Evolutionary conservation across 1,140 invertebrate species (phyloP), one percentile per base, ranked within the genome.

Genomic region (Apis dorsata): DNA sequence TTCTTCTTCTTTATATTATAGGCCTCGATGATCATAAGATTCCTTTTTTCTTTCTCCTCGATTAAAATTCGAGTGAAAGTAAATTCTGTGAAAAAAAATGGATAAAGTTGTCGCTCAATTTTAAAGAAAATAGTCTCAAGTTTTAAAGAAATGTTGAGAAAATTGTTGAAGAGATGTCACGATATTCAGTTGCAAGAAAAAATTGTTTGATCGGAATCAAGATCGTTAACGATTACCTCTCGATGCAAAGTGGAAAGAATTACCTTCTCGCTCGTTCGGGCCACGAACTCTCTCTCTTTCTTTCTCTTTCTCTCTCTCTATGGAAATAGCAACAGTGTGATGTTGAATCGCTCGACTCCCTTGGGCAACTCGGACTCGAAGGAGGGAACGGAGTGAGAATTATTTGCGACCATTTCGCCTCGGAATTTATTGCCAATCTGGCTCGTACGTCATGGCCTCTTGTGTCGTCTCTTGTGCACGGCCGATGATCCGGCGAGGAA

Each of bases 381-480:
- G 28, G 0, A 24, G 24, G 55, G 28, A 44, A 60, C 17, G 51
- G 21, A 72, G 79, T 55, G 53, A 55, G 79, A 76, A 85, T 82
- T 81, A 81, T 76, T 81, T 72, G 72, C 55, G 83, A 80, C 68
- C 57, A 57, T 84, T 80, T 24, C 24, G 34, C 44, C 51, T 13
- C 34, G 60, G 53, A 85, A 85, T 82, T 85, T 85, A 77, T 85
- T 65, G 72, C 68, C 34, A 49, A 68, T 49, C n/a, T 51, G 34
- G n/a, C 59, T 82, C 79, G 73, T 81, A 81, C 60, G 68, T 71
- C 83, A 71, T 72, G 44, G 0, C 24, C 34, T 44, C 34, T 8
- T 49, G 19, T 28, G n/a, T 49, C 15, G 53, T 28, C 15, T 34
- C 17, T 7, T n/a, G 12, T 24, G 21, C 13, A n/a, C 44, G 21